Percentiles rank a stretch among this genome's conserved stretches.
phyloP scores from a whole-genome alignment of 1,140 invertebrate species.

The Drosophila kurseongensis region DNA sequence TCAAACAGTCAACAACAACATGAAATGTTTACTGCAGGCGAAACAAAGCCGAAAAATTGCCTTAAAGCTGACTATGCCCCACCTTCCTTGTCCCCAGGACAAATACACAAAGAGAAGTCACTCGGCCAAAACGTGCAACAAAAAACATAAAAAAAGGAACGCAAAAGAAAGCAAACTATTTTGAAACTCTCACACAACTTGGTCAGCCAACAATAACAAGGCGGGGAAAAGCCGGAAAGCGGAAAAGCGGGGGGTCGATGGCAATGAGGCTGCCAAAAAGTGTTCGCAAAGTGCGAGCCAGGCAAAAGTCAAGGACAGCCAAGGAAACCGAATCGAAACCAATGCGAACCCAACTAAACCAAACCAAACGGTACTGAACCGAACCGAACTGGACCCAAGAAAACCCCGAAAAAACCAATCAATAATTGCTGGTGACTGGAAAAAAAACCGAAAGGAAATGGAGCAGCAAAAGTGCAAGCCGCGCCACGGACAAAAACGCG shows the following conservation, averaged over 20 bases:
- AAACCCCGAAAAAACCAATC: constrained; percentile 52
- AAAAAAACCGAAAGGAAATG: constrained; percentile 44
- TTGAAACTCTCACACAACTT: constrained; percentile 66
- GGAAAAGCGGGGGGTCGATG: constrained; percentile 42
- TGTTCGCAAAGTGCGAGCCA: constrained; percentile 73
- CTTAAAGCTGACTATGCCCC: constrained; percentile 53
- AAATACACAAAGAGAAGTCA: constrained; percentile 63
- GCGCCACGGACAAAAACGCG: constrained; percentile 27
- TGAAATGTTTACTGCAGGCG: constrained; percentile 52
- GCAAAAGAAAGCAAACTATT: constrained; percentile 60
- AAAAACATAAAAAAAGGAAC: constrained; percentile 1
- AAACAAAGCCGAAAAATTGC: constrained; percentile 74
- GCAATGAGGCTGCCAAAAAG: constrained; percentile 77
- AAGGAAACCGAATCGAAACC: constrained; percentile 28
- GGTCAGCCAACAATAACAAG: constrained; percentile 49
- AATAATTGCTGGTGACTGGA: constrained; percentile 55
- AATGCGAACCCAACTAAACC: constrained; percentile 19
- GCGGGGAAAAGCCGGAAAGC: constrained; percentile 12
- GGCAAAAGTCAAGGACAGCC: constrained; percentile 76
- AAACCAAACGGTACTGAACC: constrained; percentile 56
- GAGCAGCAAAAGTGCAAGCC: constrained; percentile 49
- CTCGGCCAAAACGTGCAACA: constrained; percentile 74
- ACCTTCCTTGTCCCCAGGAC: constrained; percentile 11
- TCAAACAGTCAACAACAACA: constrained; percentile 34
- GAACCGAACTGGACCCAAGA: constrained; percentile 20